These are phyloP conservation scores for Hymenopus coronatus DNA, from an alignment of 2,888 invertebrate genomes.

Conservation along the genomic window DNA sequence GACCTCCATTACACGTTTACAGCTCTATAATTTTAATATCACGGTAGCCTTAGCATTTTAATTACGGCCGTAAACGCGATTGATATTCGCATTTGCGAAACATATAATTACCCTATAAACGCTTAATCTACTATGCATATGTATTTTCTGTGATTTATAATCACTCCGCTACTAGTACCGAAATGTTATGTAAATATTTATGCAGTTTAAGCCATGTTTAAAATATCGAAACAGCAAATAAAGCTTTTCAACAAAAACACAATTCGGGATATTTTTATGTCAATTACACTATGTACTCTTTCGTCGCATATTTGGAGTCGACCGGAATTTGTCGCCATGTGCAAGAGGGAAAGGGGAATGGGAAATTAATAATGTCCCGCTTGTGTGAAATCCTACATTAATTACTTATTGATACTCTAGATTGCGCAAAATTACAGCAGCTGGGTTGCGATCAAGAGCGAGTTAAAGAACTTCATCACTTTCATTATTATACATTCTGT, in stretches of 20 bases:
- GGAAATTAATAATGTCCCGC: not conserved
- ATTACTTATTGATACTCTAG: not conserved
- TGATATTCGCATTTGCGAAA: not conserved
- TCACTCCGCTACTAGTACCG: not conserved
- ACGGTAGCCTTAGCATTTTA: not conserved
- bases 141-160: not conserved
- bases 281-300: not conserved
- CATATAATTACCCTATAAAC: not conserved
- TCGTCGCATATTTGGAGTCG: not conserved
- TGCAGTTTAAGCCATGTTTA: slow-evolving; percentile 15
- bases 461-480: not conserved
- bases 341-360: not conserved
- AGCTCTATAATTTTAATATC: not conserved
- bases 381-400: not conserved
- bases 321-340: not conserved
- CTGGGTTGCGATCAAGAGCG: not conserved
- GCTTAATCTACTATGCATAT: not conserved
- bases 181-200: slow-evolving; percentile 12
- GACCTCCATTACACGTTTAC: not conserved
- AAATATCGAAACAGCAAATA: slow-evolving; percentile 5
- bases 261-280: slow-evolving; percentile 8
- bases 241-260: slow-evolving; percentile 12
- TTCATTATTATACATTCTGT: not conserved
- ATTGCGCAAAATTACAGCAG: not conserved
- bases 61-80: not conserved